phyloP scores from a whole-genome alignment of 2,888 invertebrate species.

The Suillia variegata region DNA sequence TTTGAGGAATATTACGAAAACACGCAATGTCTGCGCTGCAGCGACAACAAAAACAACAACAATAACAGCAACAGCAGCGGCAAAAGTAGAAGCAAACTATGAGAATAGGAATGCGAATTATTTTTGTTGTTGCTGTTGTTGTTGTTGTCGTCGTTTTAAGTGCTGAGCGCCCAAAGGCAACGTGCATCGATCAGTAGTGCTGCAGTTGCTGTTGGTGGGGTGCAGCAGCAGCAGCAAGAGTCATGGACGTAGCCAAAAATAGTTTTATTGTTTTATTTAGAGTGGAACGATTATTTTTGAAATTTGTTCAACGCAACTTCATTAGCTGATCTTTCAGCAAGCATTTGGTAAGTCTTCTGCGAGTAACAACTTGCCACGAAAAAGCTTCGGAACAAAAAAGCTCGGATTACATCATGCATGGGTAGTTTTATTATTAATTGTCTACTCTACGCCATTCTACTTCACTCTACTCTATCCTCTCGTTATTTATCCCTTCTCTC shows the following conservation, averaged over 20 bases:
- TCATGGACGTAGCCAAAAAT: conserved; percentile 14
- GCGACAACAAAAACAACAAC: conserved; percentile 19
- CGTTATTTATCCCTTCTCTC: too few species aligned
- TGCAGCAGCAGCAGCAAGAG: conserved; percentile 8
- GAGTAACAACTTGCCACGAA: too few species aligned
- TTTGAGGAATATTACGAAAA: conserved; percentile 61
- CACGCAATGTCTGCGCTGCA: conserved; percentile 57
- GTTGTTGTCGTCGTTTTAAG: background rate
- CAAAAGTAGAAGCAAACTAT: conserved; percentile 32
- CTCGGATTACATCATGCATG: too few species aligned
- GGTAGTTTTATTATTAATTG: too few species aligned
- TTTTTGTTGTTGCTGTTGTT: conserved; percentile 24
- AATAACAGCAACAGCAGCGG: conserved; percentile 19
- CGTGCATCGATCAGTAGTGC: background rate
- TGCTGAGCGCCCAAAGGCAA: background rate
- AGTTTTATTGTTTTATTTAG: background rate
- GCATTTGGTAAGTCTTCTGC: too few species aligned
- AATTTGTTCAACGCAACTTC: too few species aligned
- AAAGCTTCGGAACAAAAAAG: too few species aligned
- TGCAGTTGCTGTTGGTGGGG: conserved; percentile 3
- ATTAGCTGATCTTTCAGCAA: too few species aligned
- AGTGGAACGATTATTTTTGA: too few species aligned
- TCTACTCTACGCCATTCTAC: too few species aligned
- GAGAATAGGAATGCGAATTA: conserved; percentile 39
- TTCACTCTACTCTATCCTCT: too few species aligned